These are phyloP conservation scores for Struthio camelus DNA, from an alignment of 2,113 vertebrate species.

Conservation along the genomic window DNA sequence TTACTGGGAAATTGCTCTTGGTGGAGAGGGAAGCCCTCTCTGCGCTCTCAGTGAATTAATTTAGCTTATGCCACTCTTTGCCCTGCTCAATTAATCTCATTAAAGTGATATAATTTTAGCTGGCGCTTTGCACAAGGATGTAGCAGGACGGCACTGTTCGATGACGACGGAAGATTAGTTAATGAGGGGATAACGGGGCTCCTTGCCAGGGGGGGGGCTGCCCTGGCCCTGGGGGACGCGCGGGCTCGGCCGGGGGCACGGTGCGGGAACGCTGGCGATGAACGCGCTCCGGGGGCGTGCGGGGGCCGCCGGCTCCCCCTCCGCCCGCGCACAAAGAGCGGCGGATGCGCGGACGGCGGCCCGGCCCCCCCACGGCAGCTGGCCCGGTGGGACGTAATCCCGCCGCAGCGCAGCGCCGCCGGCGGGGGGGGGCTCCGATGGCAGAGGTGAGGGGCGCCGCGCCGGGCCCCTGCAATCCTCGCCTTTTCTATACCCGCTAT, in stretches of 20 bases:
- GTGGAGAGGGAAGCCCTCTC: slow-evolving; percentile 49
- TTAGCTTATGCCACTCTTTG: not conserved
- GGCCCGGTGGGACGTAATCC: slow-evolving; percentile 66
- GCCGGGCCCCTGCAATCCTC: not conserved
- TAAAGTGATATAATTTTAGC: not conserved
- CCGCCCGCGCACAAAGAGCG: no score
- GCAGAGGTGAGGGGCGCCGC: slow-evolving; percentile 16
- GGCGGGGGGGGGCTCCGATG: not conserved
- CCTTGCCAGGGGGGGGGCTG: not conserved
- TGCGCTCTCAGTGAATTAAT: not conserved
- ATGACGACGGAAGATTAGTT: not conserved
- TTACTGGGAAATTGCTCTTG: slow-evolving; percentile 38
- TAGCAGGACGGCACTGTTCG: not conserved
- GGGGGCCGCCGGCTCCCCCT: no score
- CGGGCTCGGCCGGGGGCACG: not conserved
- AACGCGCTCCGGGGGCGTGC: not conserved
- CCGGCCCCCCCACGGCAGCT: slow-evolving; percentile 52
- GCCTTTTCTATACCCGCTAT: slow-evolving; percentile 33
- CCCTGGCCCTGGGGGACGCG: no score
- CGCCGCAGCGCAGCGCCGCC: slow-evolving; percentile 47
- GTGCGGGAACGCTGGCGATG: not conserved
- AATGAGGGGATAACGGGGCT: not conserved
- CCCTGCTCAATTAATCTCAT: slow-evolving; percentile 26
- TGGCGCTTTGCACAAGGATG: not conserved
- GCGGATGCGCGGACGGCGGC: not conserved